Conservation (phyloP, 2,797 vertebrate species). For the Anguilla marmorata region DNA sequence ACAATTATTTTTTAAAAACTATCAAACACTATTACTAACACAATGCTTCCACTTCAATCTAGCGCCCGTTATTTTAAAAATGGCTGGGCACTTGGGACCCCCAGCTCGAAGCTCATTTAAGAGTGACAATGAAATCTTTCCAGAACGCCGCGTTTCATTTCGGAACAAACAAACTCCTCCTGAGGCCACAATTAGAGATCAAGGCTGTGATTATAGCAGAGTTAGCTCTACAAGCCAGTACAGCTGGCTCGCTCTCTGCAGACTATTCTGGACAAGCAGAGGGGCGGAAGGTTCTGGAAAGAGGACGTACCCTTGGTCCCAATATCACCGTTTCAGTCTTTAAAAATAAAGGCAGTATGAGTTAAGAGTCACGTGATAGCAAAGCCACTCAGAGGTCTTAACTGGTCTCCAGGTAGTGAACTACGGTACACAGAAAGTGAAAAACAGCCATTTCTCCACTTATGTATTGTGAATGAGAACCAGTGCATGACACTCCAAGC, state of each 20-base stretch:
- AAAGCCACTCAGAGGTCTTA: conserved; percentile 57
- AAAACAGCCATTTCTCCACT: neutral
- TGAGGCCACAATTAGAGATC: neutral
- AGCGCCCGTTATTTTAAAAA: neutral
- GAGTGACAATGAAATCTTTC: neutral
- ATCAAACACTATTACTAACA: neutral
- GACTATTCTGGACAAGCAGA: neutral
- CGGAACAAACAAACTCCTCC: neutral
- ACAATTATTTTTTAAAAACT: neutral
- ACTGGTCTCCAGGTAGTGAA: neutral
- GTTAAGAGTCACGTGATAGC: conserved; percentile 47
- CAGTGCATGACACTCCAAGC: neutral
- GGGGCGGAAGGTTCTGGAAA: neutral
- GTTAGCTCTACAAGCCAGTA: neutral
- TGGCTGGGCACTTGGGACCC: neutral
- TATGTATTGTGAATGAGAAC: neutral
- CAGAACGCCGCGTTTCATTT: neutral
- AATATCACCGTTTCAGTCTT: conserved; percentile 57
- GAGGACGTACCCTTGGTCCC: neutral
- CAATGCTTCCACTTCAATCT: neutral
- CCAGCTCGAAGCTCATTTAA: neutral
- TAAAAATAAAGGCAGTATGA: conserved; percentile 47
- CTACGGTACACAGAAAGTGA: neutral
- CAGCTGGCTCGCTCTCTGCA: neutral
- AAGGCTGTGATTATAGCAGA: neutral